Base-by-base conservation (phyloP, 1,140 invertebrate genomes). In the Cecropterus lyciades region DNA sequence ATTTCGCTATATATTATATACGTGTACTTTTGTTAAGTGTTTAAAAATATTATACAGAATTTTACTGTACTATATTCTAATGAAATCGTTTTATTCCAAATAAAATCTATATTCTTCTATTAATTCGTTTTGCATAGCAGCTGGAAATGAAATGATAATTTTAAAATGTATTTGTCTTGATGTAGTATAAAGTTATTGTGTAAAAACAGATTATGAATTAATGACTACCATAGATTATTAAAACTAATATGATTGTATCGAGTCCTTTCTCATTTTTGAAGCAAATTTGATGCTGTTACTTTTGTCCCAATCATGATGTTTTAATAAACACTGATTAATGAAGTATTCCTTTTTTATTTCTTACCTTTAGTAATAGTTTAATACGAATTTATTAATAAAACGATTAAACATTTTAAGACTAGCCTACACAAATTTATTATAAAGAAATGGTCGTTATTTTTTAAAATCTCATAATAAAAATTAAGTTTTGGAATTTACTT, bases 311-410 rank as follows among this genome's bases (percentile, higher is more conserved):
- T 90, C 85, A 88, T 89, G 80, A 84, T 66, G 82, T 88, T 89
- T 85, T 82, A 87, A 87, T 91, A 90, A 89, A 89, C 80, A 84
- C 81, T 85, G 75, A 87, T 85, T 82, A 87, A 74, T 82, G 73
- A 72, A 45, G 45, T 60, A 24, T 43, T 57, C 64, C 72, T 77
- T 70, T 80, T 67, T 73, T 67, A 75, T 60, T 13, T 37, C 13
- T 49, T 30, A 14, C 9, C 20, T 24, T 24, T 65, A 52, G n/a
- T 33, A 24, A 24, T 24, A 3, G 20, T 3, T 24, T 1, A 24
- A 24, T 24, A 24, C 5, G 20, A 24, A 24, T 24, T 24, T 24
- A 24, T 24, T 24, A n/a, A n/a, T n/a, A n/a, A n/a, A n/a, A n/a
- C n/a, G n/a, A n/a, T n/a, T n/a, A n/a, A n/a, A n/a, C n/a, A n/a